phyloP scores from a whole-genome alignment of 2,797 vertebrate species.

The Lepus townsendii region DNA sequence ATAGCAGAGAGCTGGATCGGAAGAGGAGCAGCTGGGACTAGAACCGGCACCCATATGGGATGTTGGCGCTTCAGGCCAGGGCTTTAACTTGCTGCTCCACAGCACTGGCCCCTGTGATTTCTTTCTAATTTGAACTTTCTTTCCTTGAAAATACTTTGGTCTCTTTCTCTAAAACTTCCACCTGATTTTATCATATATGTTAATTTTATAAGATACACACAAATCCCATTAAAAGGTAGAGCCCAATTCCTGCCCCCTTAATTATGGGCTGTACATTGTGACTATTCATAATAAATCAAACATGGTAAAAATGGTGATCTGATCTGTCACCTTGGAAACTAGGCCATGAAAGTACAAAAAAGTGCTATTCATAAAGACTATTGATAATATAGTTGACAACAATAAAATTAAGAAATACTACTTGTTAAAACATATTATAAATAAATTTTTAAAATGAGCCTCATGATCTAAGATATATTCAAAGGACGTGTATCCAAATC shows the following conservation, averaged over 20 bases:
- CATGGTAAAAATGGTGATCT: neutral
- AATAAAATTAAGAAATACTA: slow-evolving; percentile 25
- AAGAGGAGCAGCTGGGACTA: too few species aligned
- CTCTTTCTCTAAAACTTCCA: neutral
- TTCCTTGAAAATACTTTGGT: neutral
- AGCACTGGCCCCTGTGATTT: neutral
- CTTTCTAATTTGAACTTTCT: neutral
- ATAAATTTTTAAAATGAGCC: neutral
- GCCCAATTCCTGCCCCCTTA: neutral
- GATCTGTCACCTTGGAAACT: neutral
- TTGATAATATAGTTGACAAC: neutral
- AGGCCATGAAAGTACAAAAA: neutral
- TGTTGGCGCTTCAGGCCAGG: too few species aligned
- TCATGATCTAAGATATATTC: neutral
- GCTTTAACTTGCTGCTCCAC: too few species aligned
- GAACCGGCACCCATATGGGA: too few species aligned
- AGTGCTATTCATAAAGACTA: neutral
- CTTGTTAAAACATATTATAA: neutral
- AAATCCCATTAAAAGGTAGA: neutral
- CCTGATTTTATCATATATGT: neutral
- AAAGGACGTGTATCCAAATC: neutral
- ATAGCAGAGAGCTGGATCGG: too few species aligned
- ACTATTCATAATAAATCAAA: neutral
- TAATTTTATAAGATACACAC: neutral
- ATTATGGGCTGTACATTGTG: neutral